Evolutionary conservation across 2,113 vertebrate species (phyloP), one percentile per base, ranked within the genome.

Genomic region (Pyxicephalus adspersus): DNA sequence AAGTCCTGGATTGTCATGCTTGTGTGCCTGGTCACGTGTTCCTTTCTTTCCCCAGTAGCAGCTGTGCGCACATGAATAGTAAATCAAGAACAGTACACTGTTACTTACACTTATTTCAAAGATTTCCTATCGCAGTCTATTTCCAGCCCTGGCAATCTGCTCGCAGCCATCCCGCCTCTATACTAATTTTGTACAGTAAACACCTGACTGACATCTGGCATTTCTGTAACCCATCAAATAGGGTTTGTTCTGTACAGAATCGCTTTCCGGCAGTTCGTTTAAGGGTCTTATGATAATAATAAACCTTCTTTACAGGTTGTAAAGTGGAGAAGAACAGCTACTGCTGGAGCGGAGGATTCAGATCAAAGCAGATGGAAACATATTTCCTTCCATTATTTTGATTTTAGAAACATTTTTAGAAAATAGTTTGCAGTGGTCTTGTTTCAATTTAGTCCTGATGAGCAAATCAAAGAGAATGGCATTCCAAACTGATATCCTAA

Each of bases 21-120:
- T 82, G 70, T 64, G 45, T 45, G 58, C 45, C 80, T 75, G 22
- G 71, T 66, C 80, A 82, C 68, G 38, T 72, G 70, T 52, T 75
- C 63, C 71, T 74, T 82, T 82, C 67, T 82, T 72, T 82, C 61
- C 45, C 51, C 0, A 79, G 85, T 83, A 83, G 84, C 88, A 89
- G 91, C 90, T 89, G 87, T 80, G 77, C 79, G 84, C 84, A 82
- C 83, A 87, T 90, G 88, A 90, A 91, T 89, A 89, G 88, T 89
- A 87, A 90, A 88, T 90, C 89, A 90, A 89, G 87, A 84, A 85
- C 89, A 75, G 80, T 66, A 75, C 71, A 82, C 80, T 82, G 80
- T 82, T 82, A 81, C 68, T 81, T 81, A 82, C 80, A 82, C 80
- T 82, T 85, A 86, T 88, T 84, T 85, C 86, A 89, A 85, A 90